Evolutionary conservation across 2,888 invertebrate genomes (phyloP).

Genomic region (Neoscelio sp.): DNA sequence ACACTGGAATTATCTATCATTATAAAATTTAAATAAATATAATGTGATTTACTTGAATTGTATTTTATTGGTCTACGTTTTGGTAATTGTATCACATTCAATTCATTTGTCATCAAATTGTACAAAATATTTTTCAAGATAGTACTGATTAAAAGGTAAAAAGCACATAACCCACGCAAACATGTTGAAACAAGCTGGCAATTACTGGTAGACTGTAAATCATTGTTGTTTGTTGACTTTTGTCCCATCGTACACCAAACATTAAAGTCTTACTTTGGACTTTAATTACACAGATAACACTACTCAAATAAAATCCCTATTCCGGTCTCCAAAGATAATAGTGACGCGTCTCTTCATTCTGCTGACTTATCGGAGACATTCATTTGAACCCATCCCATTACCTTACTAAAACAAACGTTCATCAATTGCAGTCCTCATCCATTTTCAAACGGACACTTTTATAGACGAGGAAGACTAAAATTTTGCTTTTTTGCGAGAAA

Average conservation of each 20-base stretch:
- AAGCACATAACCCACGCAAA: slow-evolving; percentile 10
- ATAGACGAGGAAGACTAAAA: slow-evolving; percentile 49
- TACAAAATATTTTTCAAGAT: neutral
- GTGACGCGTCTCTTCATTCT: slow-evolving; percentile 52
- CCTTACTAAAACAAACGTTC: slow-evolving; percentile 59
- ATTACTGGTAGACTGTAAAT: slow-evolving; percentile 27
- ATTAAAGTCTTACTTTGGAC: slow-evolving; percentile 40
- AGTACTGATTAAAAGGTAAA: slow-evolving; percentile 27
- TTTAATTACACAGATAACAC: slow-evolving; percentile 51
- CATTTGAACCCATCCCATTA: slow-evolving; percentile 54
- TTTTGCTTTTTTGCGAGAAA: slow-evolving; percentile 47
- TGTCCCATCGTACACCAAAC: slow-evolving; percentile 1
- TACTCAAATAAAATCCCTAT: slow-evolving; percentile 51
- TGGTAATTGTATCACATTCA: neutral
- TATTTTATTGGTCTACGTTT: neutral
- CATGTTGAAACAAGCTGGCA: slow-evolving; percentile 20
- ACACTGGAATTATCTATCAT: neutral
- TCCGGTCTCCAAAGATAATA: slow-evolving; percentile 45
- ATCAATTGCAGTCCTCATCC: slow-evolving; percentile 58
- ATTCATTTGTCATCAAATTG: neutral
- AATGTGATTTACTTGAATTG: neutral
- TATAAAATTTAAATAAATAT: no score
- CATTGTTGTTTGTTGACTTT: slow-evolving; percentile 34
- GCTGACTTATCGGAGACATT: slow-evolving; percentile 63
- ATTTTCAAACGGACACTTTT: slow-evolving; percentile 55